Evolutionary conservation across 2,888 invertebrate species (phyloP).

Genomic region (Macaria liturata): DNA sequence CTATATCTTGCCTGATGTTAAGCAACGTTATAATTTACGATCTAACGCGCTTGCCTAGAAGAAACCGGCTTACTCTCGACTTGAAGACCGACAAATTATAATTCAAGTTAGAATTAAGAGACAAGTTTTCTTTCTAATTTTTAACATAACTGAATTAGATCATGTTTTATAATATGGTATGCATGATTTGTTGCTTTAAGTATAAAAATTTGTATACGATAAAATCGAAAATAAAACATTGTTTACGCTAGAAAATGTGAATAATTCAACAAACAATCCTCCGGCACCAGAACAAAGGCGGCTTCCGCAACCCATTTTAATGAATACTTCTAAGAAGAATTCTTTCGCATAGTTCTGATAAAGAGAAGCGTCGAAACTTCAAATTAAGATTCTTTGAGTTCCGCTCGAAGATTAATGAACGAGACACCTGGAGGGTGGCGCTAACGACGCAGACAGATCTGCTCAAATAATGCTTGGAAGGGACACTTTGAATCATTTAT

Average conservation of each 20-base stretch:
- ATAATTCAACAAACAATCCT: constrained; percentile 36
- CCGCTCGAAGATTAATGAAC: constrained; percentile 80
- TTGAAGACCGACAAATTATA: no score
- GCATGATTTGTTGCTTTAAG: no score
- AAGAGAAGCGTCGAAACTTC: constrained; percentile 80
- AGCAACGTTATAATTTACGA: no score
- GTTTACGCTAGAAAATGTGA: constrained; percentile 22
- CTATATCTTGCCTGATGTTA: no score
- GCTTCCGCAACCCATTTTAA: constrained; percentile 66
- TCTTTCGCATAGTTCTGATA: constrained; percentile 80
- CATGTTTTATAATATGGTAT: no score
- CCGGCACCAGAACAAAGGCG: constrained; percentile 36
- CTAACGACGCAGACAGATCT: constrained; percentile 66
- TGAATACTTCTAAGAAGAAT: constrained; percentile 71
- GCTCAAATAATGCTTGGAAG: constrained; percentile 64
- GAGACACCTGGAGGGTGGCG: constrained; percentile 72
- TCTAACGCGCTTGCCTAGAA: no score
- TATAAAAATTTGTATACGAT: background rate
- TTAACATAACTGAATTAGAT: no score
- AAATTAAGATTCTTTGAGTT: constrained; percentile 83
- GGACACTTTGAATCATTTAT: constrained; percentile 11
- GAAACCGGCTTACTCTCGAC: no score
- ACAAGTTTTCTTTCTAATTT: no score
- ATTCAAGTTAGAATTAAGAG: no score
- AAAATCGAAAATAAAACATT: constrained; percentile 4